phyloP scores from a whole-genome alignment of 2,888 invertebrate genomes.

The Drosophila infuscata region DNA sequence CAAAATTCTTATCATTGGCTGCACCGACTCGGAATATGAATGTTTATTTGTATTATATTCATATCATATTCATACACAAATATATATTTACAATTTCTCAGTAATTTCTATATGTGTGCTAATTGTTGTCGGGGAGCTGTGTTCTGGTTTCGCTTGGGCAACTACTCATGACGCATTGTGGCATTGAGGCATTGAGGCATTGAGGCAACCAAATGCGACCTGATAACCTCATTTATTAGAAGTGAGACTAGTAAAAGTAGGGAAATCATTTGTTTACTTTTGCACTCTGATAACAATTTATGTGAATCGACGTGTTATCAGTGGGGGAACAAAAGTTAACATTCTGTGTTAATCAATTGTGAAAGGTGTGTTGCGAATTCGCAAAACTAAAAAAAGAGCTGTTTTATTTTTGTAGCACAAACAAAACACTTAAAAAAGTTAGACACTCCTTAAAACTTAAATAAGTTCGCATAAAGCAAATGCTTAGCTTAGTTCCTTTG shows the following conservation, averaged over 20 bases:
- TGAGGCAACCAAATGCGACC: conserved; percentile 35
- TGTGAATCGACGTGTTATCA: too few species aligned
- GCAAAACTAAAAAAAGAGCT: background rate
- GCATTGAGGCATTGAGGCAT: conserved; percentile 28
- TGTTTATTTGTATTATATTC: background rate
- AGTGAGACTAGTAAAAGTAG: conserved; percentile 19
- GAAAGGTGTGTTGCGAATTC: background rate
- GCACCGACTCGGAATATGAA: conserved; percentile 19
- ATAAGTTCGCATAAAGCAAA: background rate
- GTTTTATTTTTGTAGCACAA: background rate
- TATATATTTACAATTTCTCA: conserved; percentile 31
- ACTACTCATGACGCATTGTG: conserved; percentile 29
- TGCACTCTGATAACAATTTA: conserved; percentile 9
- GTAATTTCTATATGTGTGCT: conserved; percentile 20
- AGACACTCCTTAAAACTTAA: background rate
- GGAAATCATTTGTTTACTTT: conserved; percentile 15
- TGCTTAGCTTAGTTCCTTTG: background rate
- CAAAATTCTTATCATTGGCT: conserved; percentile 55
- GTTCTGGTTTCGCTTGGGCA: conserved; percentile 18
- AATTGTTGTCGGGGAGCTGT: background rate
- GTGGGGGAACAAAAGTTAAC: conserved; percentile 12
- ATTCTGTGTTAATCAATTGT: background rate
- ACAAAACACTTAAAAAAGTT: background rate
- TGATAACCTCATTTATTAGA: conserved; percentile 54
- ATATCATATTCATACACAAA: background rate